These are phyloP conservation scores for Himalopsyche kuldschensis DNA, from an alignment of 2,888 invertebrate genomes.

Conservation along the genomic window DNA sequence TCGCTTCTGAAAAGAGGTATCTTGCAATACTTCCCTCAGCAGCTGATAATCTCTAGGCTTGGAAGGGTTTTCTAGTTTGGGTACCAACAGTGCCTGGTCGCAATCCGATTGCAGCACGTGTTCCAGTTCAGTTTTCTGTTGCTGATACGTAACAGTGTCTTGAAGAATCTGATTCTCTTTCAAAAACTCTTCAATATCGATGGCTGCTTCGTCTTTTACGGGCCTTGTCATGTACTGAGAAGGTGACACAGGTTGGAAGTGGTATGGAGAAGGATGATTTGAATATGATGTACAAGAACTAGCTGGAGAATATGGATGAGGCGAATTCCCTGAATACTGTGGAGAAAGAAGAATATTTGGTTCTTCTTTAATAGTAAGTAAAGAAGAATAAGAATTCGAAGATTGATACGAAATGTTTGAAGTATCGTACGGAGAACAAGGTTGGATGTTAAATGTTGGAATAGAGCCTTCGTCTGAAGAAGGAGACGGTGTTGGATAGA, in stretches of 20 bases:
- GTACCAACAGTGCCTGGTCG: slow-evolving; percentile 43
- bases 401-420: slow-evolving; percentile 47
- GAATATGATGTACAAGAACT: slow-evolving; percentile 61
- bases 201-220: slow-evolving; percentile 62
- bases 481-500: slow-evolving; percentile 56
- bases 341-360: slow-evolving; percentile 57
- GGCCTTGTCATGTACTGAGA: slow-evolving; percentile 43
- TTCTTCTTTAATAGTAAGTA: slow-evolving; percentile 55
- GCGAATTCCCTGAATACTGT: slow-evolving; percentile 51
- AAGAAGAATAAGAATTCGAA: slow-evolving; percentile 42
- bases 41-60: slow-evolving; percentile 71
- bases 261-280: slow-evolving; percentile 58
- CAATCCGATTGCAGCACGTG: slow-evolving; percentile 46
- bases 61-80: slow-evolving; percentile 61
- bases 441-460: slow-evolving; percentile 61
- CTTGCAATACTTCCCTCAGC: slow-evolving; percentile 77
- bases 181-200: slow-evolving; percentile 64
- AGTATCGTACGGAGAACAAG: slow-evolving; percentile 60
- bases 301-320: slow-evolving; percentile 61
- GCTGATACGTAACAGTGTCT: slow-evolving; percentile 43
- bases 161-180: slow-evolving; percentile 61
- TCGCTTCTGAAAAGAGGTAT: slow-evolving; percentile 82
- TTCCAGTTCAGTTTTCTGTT: slow-evolving; percentile 47
- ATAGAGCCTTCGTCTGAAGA: slow-evolving; percentile 61
- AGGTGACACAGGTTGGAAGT: slow-evolving; percentile 43